These are phyloP conservation scores for Struthio camelus DNA, from an alignment of 2,113 vertebrate species.

Conservation along the genomic window DNA sequence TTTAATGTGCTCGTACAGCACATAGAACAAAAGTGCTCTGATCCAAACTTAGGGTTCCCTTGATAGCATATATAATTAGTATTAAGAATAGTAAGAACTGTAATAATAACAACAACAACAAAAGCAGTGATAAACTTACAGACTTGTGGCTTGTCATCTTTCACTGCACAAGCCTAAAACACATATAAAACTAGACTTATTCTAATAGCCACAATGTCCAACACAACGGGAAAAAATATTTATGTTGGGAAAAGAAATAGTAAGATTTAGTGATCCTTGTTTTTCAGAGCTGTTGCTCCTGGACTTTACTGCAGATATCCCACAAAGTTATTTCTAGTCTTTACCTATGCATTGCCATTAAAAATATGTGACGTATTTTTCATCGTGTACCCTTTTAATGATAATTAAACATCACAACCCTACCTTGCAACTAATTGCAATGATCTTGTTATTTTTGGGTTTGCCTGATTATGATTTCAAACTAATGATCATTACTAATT, in stretches of 20 bases:
- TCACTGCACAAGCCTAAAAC: neutral
- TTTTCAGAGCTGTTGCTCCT: neutral
- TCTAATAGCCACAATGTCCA: neutral
- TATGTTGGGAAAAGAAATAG: neutral
- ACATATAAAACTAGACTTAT: neutral
- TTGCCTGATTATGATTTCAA: slow-evolving; percentile 50
- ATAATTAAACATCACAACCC: slow-evolving; percentile 41
- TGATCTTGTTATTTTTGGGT: slow-evolving; percentile 58
- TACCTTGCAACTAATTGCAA: slow-evolving; percentile 44
- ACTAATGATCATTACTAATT: slow-evolving; percentile 44
- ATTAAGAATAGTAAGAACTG: neutral
- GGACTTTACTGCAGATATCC: neutral
- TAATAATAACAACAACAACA: neutral
- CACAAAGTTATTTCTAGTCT: neutral
- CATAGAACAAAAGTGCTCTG: neutral
- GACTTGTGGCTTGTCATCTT: neutral
- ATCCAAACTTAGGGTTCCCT: neutral
- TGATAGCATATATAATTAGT: neutral
- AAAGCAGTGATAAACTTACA: neutral
- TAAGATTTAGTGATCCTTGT: neutral
- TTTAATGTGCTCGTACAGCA: neutral
- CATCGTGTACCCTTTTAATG: slow-evolving; percentile 27
- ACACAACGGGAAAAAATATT: neutral
- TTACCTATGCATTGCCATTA: neutral
- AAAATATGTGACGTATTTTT: slow-evolving; percentile 47